phyloP scores from a whole-genome alignment of 2,888 invertebrate species.

The Xestia ashworthii region DNA sequence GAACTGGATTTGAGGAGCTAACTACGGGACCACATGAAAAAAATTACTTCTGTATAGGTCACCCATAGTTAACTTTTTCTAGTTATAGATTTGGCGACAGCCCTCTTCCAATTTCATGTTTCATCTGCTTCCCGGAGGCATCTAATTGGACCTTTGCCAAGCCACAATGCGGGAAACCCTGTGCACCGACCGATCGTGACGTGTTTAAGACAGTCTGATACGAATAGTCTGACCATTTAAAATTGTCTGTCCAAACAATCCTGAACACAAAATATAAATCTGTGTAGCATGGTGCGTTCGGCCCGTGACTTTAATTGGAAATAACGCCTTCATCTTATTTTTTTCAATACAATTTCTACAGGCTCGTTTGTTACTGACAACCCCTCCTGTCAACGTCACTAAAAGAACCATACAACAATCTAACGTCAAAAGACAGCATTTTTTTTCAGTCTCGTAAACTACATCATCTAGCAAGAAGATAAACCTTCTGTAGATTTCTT shows the following conservation, averaged over 20 bases:
- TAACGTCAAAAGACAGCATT: too few species aligned
- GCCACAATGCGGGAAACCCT: constrained; percentile 2
- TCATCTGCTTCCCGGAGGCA: constrained; percentile 10
- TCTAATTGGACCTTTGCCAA: constrained; percentile 35
- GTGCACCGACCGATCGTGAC: background rate
- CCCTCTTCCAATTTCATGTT: constrained; percentile 1
- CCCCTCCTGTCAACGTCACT: too few species aligned
- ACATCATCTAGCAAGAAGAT: constrained; percentile 1
- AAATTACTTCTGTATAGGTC: background rate
- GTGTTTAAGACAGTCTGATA: background rate
- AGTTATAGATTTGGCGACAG: background rate
- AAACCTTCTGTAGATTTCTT: constrained; percentile 43
- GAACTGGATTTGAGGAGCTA: background rate
- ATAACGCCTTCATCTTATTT: background rate
- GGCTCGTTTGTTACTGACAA: background rate
- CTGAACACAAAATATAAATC: background rate
- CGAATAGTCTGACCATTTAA: background rate
- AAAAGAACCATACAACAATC: too few species aligned
- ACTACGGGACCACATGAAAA: background rate
- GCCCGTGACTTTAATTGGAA: background rate
- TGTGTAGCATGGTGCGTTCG: background rate
- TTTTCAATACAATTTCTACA: background rate
- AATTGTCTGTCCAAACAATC: background rate
- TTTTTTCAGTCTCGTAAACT: background rate
- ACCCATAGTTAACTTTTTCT: too few species aligned